phyloP scores from a whole-genome alignment of 2,113 vertebrate genomes.

The Motacilla tschutschensis region DNA sequence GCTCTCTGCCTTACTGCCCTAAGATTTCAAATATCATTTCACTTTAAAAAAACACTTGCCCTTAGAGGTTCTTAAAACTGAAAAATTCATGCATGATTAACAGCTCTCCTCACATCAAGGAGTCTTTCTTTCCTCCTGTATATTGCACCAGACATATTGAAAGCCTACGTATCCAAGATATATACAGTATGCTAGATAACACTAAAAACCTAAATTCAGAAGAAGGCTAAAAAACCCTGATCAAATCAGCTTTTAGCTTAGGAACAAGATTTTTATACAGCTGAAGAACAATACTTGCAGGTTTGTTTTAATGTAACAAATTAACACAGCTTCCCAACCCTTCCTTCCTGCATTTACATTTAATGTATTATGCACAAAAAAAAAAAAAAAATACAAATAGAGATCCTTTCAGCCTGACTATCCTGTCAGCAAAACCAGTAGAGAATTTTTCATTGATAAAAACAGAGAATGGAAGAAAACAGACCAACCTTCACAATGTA shows the following conservation, averaged over 20 bases:
- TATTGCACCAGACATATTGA: slow-evolving; percentile 45
- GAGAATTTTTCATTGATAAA: slow-evolving; percentile 66
- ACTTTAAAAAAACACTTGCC: background rate
- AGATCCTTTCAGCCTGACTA: slow-evolving; percentile 25
- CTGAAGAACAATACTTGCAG: background rate
- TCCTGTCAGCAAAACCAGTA: slow-evolving; percentile 20
- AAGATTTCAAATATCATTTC: slow-evolving; percentile 12
- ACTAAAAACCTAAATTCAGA: slow-evolving; percentile 3
- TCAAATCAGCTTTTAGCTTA: background rate
- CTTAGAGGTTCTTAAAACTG: background rate
- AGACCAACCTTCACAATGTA: slow-evolving; percentile 95
- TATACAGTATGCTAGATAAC: slow-evolving; percentile 1
- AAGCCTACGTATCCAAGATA: slow-evolving; percentile 13
- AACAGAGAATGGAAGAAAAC: slow-evolving; percentile 55
- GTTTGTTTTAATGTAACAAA: slow-evolving; percentile 25
- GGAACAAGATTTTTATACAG: slow-evolving; percentile 10
- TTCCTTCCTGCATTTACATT: slow-evolving; percentile 32
- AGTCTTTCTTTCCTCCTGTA: background rate
- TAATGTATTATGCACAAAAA: slow-evolving; percentile 10
- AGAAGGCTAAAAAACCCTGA: background rate
- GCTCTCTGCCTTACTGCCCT: background rate
- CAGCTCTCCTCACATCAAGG: background rate
- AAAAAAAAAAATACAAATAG: background rate
- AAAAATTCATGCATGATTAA: slow-evolving; percentile 30
- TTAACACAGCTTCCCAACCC: slow-evolving; percentile 10